Evolutionary conservation across 2,113 vertebrate species (phyloP), one percentile per base, ranked within the genome.

Genomic region (Microtus oregoni): DNA sequence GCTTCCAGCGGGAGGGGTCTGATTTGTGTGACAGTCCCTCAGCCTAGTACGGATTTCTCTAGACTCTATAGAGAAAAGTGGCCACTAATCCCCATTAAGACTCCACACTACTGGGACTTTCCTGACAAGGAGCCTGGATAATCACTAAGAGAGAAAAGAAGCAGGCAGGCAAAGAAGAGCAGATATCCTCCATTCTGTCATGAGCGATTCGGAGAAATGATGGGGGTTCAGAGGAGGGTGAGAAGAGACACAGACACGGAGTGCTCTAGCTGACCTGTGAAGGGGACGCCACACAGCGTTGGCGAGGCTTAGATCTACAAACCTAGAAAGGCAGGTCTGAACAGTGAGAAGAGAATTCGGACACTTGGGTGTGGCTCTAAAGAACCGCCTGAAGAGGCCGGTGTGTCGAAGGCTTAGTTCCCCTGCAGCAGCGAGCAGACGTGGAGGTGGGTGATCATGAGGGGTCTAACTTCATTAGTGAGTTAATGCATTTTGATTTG

Each of bases 231-330:
- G 61, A 38, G 81, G 12, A 47, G 41, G 13, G 24, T 14, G 24
- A 28, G 12, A 41, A 70, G 68, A n/a, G 3, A 44, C 73, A 41
- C 8, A 11, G 38, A 41, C 38, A 26, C 22, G 3, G 3, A 38
- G n/a, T 26, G 22, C 55, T 28, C 79, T 28, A 28, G 22, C 55
- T 41, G 55, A 10, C 55, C 79, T 28, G 14, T 17, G 13, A 83
- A 63, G 4, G 24, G 55, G n/a, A 61, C 7, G 0, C 17, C 19
- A 61, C 4, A 15, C 35, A 61, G n/a, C 2, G 2, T 3, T 4
- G 13, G 81, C 4, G 8, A 63, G 17, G 24, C 38, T 65, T 44
- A 44, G 58, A 65, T 7, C 61, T 65, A 65, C 82, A 20, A 12
- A 20, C 82, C 8, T 83, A 58, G 10, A 61, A 38, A 61, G 15